These are phyloP conservation scores for Eupithecia inturbata DNA, from an alignment of 2,888 invertebrate genomes.

Conservation along the genomic window DNA sequence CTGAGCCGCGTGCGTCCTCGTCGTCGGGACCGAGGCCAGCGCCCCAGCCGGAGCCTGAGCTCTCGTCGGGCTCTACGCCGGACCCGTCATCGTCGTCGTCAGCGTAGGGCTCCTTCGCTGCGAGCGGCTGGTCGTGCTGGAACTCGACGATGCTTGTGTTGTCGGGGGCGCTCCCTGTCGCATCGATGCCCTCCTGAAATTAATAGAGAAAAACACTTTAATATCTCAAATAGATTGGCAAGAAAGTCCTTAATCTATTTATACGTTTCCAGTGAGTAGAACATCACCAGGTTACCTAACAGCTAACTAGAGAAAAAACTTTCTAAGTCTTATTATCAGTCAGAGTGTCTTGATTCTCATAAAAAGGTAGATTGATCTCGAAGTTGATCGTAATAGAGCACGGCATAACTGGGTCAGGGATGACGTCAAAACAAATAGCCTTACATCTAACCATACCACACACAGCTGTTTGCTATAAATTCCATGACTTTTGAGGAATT, in stretches of 20 bases:
- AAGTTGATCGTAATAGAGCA: conserved; percentile 3
- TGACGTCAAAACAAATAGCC: conserved; percentile 46
- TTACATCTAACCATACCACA: conserved; percentile 1
- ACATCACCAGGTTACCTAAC: neutral
- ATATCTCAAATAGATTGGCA: neutral
- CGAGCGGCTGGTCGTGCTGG: conserved; percentile 75
- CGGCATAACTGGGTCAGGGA: conserved; percentile 33
- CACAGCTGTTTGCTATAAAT: neutral
- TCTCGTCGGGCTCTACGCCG: conserved; percentile 91
- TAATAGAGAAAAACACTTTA: conserved; percentile 25
- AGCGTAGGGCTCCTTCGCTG: conserved; percentile 87
- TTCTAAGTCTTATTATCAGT: neutral
- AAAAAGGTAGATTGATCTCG: neutral
- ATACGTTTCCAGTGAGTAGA: neutral
- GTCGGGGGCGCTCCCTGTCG: conserved; percentile 60
- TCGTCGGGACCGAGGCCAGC: conserved; percentile 88
- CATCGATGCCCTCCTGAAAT: conserved; percentile 73
- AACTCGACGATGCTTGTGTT: conserved; percentile 59
- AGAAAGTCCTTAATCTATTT: neutral
- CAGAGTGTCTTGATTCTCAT: neutral
- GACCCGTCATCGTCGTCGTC: conserved; percentile 88
- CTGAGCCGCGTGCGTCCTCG: conserved; percentile 85
- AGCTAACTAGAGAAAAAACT: neutral
- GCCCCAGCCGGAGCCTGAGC: conserved; percentile 93
- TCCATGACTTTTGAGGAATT: conserved; percentile 13